A percentile compares a stretch with the other conserved stretches of the same genome.
Evolutionary conservation across 2,888 invertebrate genomes (phyloP).

Genomic region (Zygothrica quintamaculata): DNA sequence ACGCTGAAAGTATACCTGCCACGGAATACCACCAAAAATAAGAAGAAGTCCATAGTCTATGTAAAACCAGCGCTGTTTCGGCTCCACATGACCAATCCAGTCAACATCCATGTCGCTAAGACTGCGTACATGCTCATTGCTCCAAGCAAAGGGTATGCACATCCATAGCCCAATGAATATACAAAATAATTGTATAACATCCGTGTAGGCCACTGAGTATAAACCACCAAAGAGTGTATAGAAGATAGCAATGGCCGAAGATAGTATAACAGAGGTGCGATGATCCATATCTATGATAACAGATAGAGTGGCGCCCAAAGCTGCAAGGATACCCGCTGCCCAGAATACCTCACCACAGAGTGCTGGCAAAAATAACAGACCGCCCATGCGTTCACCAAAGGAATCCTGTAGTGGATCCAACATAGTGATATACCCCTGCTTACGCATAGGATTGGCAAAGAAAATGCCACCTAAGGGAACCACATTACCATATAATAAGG

Average conservation of each 20-base stretch:
- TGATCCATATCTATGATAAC: constrained; percentile 99
- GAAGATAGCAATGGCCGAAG: constrained; percentile 97
- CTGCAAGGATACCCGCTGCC: constrained; percentile 99
- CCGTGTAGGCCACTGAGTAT: constrained; percentile 99
- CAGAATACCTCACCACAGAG: constrained; percentile 99
- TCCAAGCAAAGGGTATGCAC: constrained; percentile 98
- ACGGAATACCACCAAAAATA: constrained; percentile 98
- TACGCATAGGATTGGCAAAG: constrained; percentile 99
- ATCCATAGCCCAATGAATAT: constrained; percentile 99
- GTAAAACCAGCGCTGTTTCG: constrained; percentile 91
- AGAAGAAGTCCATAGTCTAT: constrained; percentile 94
- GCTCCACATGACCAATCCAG: constrained; percentile 93
- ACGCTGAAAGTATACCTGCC: constrained; percentile 99
- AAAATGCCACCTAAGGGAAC: constrained; percentile 93
- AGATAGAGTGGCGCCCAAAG: constrained; percentile 97
- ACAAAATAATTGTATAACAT: constrained; percentile 98
- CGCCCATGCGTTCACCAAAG: constrained; percentile 99
- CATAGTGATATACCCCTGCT: constrained; percentile 99
- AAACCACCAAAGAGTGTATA: constrained; percentile 99
- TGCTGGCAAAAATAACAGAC: constrained; percentile 97
- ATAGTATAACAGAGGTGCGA: constrained; percentile 95
- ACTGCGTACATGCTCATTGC: constrained; percentile 93
- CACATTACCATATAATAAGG: neutral
- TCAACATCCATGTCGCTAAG: constrained; percentile 93
- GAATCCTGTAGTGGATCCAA: constrained; percentile 98